phyloP scores from a whole-genome alignment of 2,113 vertebrate species.

The Peromyscus californicus region DNA sequence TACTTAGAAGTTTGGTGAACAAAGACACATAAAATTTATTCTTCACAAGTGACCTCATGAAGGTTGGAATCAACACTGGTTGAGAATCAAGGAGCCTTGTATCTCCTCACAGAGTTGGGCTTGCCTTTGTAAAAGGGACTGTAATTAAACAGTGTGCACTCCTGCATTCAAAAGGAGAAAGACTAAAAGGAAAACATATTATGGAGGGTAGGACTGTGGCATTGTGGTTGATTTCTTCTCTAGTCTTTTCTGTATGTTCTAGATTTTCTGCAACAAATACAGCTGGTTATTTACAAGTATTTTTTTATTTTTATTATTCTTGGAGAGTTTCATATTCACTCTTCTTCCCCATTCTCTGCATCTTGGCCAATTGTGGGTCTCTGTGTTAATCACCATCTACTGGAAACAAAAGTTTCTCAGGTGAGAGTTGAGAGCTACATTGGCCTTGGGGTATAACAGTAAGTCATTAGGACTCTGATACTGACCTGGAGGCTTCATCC shows the following conservation, averaged over 20 bases:
- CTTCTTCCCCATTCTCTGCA: neutral
- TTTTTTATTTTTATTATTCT: neutral
- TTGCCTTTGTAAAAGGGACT: neutral
- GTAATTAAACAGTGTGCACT: rapidly evolving
- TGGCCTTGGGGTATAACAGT: neutral
- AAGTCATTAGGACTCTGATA: neutral
- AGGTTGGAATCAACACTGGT: neutral
- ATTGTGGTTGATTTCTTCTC: neutral
- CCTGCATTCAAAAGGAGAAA: neutral
- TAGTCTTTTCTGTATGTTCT: neutral
- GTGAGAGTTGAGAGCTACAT: neutral
- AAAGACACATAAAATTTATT: constrained; percentile 24
- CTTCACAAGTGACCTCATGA: neutral
- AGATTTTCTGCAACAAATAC: constrained; percentile 21
- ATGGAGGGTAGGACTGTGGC: neutral
- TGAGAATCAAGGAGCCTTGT: neutral
- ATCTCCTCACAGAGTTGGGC: neutral
- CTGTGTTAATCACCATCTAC: neutral
- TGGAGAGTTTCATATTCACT: neutral
- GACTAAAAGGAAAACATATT: neutral
- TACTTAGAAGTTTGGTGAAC: constrained; percentile 26
- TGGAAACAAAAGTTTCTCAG: neutral
- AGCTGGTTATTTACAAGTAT: neutral
- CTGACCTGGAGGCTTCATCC: neutral
- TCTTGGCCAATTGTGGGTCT: neutral